Base-by-base conservation (phyloP, 2,797 vertebrate genomes). In the Myoxocephalus aenaeus region DNA sequence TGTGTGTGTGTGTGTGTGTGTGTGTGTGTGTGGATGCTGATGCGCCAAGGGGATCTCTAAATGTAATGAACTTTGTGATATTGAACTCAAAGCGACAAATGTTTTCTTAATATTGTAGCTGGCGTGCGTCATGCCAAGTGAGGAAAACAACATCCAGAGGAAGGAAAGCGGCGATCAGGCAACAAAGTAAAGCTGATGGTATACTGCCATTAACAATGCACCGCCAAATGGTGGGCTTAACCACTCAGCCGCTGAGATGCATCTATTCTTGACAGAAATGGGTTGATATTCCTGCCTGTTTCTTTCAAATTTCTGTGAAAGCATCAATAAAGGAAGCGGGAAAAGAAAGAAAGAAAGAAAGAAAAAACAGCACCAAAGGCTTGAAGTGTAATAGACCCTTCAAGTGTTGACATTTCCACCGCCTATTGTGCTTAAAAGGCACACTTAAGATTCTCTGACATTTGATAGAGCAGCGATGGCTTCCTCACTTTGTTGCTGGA, bases 351-450 rank as follows among this genome's bases (percentile, higher is more conserved):
- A 64, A 29, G 83, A 77, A 79, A 18, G 17, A 18, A 63, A 84
- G n/a, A 77, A 81, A 77, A 84, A 61, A n/a, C 66, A 75, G 61
- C 88, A 83, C 75, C 84, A 84, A 90, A 90, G 87, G 82, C 86
- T 89, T 84, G 81, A 88, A 91, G 89, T 89, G 90, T 90, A 92
- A 93, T 91, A 89, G 90, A 91, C 83, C 89, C 90, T 92, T 94
- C 90, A 90, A 92, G 90, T 86, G 86, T 87, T 94, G 93, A 93
- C 94, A 94, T 94, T 93, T 93, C 84, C 89, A 85, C 84, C 69
- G 82, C 88, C 92, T 89, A 92, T 94, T 94, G 93, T 92, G 89
- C 90, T 92, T 90, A 94, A 93, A 94, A 93, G 92, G 81, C 89
- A 78, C 89, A 91, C 94, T 93, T 93, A 91, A 91, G 93, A 90